Conservation (phyloP, 2,113 vertebrate species). For the Toxotes jaculatrix region DNA sequence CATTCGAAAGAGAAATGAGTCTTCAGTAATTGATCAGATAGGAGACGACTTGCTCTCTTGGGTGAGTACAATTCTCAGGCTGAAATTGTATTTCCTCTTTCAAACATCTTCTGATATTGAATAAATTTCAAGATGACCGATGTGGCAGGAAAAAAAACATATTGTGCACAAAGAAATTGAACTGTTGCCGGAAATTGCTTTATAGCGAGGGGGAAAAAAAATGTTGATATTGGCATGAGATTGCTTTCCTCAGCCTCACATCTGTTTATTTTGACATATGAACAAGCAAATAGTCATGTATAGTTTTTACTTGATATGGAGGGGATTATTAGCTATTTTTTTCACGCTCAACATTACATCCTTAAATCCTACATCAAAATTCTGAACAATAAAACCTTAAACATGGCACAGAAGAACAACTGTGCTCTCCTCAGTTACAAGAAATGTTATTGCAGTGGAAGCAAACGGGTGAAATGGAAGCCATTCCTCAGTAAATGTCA, state of each 20-base stretch:
- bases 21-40: slow-evolving; percentile 94
- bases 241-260: slow-evolving; percentile 21
- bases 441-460: slow-evolving; percentile 14
- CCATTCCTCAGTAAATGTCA: slow-evolving; percentile 50
- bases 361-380: not conserved
- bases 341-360: not conserved
- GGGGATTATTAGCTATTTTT: not conserved
- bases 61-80: slow-evolving; percentile 86
- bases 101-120: slow-evolving; percentile 57
- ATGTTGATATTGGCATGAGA: slow-evolving; percentile 9
- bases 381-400: slow-evolving; percentile 1
- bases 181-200: slow-evolving; percentile 53
- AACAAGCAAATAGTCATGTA: not conserved
- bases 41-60: slow-evolving; percentile 95
- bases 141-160: slow-evolving; percentile 33
- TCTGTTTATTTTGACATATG: slow-evolving; percentile 30
- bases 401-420: not conserved
- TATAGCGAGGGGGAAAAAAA: slow-evolving; percentile 9
- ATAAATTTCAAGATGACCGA: slow-evolving; percentile 65
- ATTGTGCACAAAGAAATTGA: slow-evolving; percentile 52
- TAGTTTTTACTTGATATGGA: not conserved
- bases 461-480: slow-evolving; percentile 4
- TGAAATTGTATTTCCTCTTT: slow-evolving; percentile 64
- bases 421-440: not conserved
- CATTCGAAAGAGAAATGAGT: slow-evolving; percentile 93